phyloP scores from a whole-genome alignment of 1,140 invertebrate genomes.

The Eumaeus atala region DNA sequence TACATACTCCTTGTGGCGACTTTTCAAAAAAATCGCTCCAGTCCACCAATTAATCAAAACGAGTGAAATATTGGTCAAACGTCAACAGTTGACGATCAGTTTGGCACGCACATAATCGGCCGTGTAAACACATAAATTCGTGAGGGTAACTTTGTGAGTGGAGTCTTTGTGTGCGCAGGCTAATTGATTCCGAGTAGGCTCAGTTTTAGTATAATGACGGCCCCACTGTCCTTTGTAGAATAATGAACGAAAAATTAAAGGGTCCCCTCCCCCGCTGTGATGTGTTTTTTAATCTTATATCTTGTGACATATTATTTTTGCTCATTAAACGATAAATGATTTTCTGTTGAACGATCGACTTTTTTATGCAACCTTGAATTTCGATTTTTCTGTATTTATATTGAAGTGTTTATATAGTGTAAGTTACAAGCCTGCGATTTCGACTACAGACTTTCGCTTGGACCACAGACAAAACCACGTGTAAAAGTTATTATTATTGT shows the following conservation, averaged over 20 bases:
- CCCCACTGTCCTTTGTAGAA: conserved; percentile 37
- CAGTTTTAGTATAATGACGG: conserved; percentile 29
- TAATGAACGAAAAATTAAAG: conserved; percentile 53
- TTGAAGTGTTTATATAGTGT: too few relatives aligned
- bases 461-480: too few relatives aligned
- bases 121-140: conserved; percentile 43
- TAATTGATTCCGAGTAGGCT: conserved; percentile 51
- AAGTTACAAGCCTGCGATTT: too few relatives aligned
- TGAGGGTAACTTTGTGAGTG: conserved; percentile 15
- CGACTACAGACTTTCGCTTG: too few relatives aligned
- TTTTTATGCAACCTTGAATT: too few relatives aligned
- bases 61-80: conserved; percentile 10
- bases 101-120: conserved; percentile 42
- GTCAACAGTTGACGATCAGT: conserved; percentile 28
- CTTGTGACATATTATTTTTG: conserved; percentile 9
- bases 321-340: background rate
- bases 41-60: background rate
- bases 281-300: conserved; percentile 43
- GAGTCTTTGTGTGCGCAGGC: conserved; percentile 38
- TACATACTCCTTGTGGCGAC: too few relatives aligned
- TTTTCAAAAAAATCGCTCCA: too few relatives aligned
- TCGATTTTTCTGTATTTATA: too few relatives aligned
- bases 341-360: too few relatives aligned
- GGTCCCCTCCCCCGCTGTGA: conserved; percentile 30
- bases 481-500: too few relatives aligned